A percentile compares a stretch with the other conserved stretches of the same genome.
These are phyloP conservation scores for Beaufortia kweichowensis DNA, from an alignment of 2,113 vertebrate species.

Conservation along the genomic window DNA sequence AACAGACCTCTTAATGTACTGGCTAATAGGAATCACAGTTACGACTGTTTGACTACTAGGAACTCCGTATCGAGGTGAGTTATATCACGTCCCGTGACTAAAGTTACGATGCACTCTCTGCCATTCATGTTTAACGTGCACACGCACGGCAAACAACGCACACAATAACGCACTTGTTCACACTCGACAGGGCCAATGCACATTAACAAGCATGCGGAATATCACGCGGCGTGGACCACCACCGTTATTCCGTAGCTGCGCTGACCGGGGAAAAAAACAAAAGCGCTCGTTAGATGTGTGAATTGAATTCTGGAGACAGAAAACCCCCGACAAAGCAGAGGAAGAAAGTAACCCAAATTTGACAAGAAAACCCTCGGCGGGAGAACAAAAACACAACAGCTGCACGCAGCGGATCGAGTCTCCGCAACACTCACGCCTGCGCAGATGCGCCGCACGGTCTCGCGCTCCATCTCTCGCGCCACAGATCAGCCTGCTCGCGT, in stretches of 20 bases:
- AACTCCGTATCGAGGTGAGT: neutral
- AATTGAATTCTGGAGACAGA: neutral
- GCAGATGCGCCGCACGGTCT: slow-evolving; percentile 58
- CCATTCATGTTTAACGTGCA: neutral
- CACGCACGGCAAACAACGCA: neutral
- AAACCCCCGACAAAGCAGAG: neutral
- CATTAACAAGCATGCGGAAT: slow-evolving; percentile 34
- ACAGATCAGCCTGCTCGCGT: neutral
- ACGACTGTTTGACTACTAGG: too few species aligned
- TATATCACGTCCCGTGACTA: neutral
- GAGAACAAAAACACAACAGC: slow-evolving; percentile 63
- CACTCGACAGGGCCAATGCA: slow-evolving; percentile 20
- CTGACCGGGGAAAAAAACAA: neutral
- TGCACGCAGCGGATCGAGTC: slow-evolving; percentile 38
- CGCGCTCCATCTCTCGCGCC: slow-evolving; percentile 57
- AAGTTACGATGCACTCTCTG: neutral
- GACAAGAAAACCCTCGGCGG: slow-evolving; percentile 19
- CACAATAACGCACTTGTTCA: slow-evolving; percentile 48
- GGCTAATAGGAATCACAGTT: neutral
- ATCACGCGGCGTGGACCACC: slow-evolving; percentile 9
- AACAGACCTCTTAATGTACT: neutral
- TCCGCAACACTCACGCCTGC: slow-evolving; percentile 67
- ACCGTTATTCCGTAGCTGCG: neutral
- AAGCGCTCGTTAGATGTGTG: neutral
- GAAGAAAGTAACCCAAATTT: neutral